phyloP scores from a whole-genome alignment of 2,113 vertebrate genomes.

The Stigmatopora nigra region DNA sequence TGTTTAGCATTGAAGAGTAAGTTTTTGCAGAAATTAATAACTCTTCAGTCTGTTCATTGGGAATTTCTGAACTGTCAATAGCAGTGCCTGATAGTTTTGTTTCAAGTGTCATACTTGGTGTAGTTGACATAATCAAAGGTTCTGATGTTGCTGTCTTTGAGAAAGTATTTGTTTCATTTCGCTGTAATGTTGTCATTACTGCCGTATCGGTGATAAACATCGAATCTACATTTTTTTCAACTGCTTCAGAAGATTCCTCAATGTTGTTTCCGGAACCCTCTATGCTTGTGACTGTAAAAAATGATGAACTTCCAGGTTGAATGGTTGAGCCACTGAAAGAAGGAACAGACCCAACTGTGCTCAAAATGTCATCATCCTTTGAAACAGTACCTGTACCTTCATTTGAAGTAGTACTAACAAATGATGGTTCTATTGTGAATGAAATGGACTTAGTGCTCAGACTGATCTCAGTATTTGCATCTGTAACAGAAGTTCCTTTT shows the following conservation, averaged over 20 bases:
- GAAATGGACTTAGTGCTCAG: background rate
- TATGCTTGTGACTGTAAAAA: background rate
- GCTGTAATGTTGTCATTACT: background rate
- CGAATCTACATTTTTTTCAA: background rate
- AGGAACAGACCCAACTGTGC: background rate
- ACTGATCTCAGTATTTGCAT: background rate
- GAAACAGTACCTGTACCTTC: slow-evolving; percentile 1
- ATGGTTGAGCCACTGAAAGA: slow-evolving; percentile 3
- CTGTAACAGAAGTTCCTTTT: background rate
- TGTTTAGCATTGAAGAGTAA: slow-evolving; percentile 6
- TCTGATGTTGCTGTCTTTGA: background rate
- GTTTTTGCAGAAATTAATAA: slow-evolving; percentile 1
- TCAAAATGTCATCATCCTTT: background rate
- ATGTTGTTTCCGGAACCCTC: slow-evolving; percentile 6
- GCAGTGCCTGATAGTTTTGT: background rate
- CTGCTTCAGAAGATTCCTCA: background rate
- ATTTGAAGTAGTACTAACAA: fast-evolving
- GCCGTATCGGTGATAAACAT: slow-evolving; percentile 1
- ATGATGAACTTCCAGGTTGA: background rate
- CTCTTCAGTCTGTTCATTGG: background rate
- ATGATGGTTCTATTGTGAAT: background rate
- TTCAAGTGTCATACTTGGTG: background rate
- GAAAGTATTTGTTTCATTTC: background rate
- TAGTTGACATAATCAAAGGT: background rate
- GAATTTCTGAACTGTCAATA: background rate